Evolutionary conservation across 1,140 invertebrate species (phyloP).

Genomic region (Acromyrmex heyeri): DNA sequence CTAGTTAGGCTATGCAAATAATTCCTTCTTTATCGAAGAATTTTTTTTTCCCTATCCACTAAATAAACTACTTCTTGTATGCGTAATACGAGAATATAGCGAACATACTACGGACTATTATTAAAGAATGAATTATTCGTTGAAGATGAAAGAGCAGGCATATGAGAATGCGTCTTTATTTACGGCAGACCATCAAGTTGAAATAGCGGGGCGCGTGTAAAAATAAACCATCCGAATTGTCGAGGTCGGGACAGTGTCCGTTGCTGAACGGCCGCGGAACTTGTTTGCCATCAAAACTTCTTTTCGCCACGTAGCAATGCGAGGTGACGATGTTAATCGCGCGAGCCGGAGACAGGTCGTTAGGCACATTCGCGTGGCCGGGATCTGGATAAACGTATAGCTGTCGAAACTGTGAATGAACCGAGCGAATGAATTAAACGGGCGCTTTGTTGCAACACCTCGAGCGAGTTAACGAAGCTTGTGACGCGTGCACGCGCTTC

Average conservation of each 20-base stretch:
- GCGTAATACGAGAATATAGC: background rate
- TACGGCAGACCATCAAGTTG: constrained; percentile 50
- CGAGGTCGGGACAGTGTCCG: constrained; percentile 57
- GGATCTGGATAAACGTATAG: constrained; percentile 44
- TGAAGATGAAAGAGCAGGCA: constrained; percentile 17
- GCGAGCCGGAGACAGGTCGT: constrained; percentile 61
- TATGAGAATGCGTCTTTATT: constrained; percentile 26
- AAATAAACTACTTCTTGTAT: background rate
- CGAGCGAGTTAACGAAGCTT: constrained; percentile 40
- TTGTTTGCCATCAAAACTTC: constrained; percentile 19
- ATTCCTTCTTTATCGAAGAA: background rate
- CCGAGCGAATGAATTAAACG: constrained; percentile 54
- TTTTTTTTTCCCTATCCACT: background rate
- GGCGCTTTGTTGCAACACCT: constrained; percentile 41
- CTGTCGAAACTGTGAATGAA: constrained; percentile 61
- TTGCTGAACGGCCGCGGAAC: constrained; percentile 39
- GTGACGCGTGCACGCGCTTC: constrained; percentile 1
- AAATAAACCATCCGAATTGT: constrained; percentile 67
- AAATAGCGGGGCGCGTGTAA: constrained; percentile 45
- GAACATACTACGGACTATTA: background rate
- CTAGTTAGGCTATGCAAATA: background rate
- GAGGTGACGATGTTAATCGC: constrained; percentile 60
- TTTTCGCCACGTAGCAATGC: background rate
- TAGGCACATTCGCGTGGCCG: constrained; percentile 49
- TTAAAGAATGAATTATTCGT: constrained; percentile 18